Evolutionary conservation across 2,113 vertebrate genomes (phyloP).

Genomic region (Ranitomeya imitator): DNA sequence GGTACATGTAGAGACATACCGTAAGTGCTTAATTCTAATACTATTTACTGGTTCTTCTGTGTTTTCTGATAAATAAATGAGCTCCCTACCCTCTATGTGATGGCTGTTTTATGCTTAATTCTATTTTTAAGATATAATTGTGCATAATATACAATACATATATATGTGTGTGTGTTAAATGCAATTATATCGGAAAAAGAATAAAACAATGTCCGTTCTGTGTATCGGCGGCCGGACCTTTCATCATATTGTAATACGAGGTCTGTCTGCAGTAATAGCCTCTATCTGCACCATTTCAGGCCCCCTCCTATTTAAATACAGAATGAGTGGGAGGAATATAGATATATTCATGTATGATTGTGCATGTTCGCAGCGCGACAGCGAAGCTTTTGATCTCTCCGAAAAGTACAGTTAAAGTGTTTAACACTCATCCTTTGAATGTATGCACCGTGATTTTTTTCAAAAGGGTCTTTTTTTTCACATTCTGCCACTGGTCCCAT

Average conservation of each 20-base stretch:
- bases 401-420: conserved; percentile 53
- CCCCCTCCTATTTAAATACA: conserved; percentile 21
- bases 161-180: background rate
- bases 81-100: background rate
- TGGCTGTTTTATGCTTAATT: background rate
- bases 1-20: no score
- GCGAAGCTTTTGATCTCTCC: conserved; percentile 49
- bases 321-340: conserved; percentile 26
- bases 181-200: background rate
- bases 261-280: conserved; percentile 17
- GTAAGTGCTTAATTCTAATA: no score
- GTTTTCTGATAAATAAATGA: no score
- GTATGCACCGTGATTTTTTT: conserved; percentile 28
- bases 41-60: no score
- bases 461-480: conserved; percentile 40
- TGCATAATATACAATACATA: no score
- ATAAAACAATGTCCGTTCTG: background rate
- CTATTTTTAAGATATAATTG: no score
- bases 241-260: background rate
- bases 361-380: conserved; percentile 24
- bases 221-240: background rate
- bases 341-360: conserved; percentile 34
- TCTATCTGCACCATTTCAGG: background rate
- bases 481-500: conserved; percentile 60
- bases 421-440: conserved; percentile 56